Evolutionary conservation across 2,797 vertebrate species (phyloP).

Genomic region (Atherinosoma microstoma): DNA sequence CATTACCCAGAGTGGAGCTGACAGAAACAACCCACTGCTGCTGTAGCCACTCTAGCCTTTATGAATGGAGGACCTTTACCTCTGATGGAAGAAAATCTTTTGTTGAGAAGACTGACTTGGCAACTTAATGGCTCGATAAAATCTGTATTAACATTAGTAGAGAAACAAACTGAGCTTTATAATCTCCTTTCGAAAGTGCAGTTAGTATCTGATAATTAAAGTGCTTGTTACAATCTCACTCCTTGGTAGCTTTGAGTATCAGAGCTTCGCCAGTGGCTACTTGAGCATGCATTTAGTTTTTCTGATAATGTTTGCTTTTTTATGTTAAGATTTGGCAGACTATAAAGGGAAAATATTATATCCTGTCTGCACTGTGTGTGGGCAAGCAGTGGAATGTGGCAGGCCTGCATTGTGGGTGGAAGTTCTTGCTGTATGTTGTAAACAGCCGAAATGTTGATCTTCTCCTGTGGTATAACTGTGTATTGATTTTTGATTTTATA

Average conservation of each 20-base stretch:
- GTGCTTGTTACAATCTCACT: not conserved
- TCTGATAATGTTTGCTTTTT: slow-evolving; percentile 6
- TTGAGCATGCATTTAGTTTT: not conserved
- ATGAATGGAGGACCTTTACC: slow-evolving; percentile 67
- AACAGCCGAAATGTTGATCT: slow-evolving; percentile 78
- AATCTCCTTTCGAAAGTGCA: not conserved
- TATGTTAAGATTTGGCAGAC: slow-evolving; percentile 5
- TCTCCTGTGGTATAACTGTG: slow-evolving; percentile 57
- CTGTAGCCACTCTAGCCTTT: slow-evolving; percentile 56
- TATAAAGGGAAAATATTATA: slow-evolving; percentile 19
- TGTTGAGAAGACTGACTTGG: slow-evolving; percentile 16
- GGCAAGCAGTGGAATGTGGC: slow-evolving; percentile 69
- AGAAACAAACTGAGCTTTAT: not conserved
- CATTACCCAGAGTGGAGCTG: slow-evolving; percentile 70
- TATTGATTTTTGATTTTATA: slow-evolving; percentile 76
- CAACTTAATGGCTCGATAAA: slow-evolving; percentile 2
- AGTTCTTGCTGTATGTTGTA: slow-evolving; percentile 73
- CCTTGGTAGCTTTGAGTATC: slow-evolving; percentile 9
- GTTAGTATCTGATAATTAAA: not conserved
- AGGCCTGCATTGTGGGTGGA: slow-evolving; percentile 59
- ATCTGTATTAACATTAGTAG: not conserved
- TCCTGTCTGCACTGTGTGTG: slow-evolving; percentile 72
- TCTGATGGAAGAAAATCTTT: slow-evolving; percentile 23
- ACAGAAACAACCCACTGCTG: slow-evolving; percentile 64
- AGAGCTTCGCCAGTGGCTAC: not conserved